phyloP scores from a whole-genome alignment of 2,888 invertebrate genomes.

The Odontocolon sp. region DNA sequence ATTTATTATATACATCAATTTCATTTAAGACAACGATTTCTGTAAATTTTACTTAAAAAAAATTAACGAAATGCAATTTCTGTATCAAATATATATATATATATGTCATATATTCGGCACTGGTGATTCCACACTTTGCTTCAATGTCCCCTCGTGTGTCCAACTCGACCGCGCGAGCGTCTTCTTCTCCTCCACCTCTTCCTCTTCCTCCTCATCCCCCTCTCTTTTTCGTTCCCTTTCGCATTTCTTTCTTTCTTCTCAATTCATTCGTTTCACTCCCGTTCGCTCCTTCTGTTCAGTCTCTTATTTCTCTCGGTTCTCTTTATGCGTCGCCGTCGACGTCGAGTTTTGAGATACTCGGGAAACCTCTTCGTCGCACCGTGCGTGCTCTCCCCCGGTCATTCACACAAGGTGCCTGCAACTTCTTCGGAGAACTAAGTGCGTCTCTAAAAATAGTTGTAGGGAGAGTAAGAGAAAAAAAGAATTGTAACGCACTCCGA shows the following conservation, averaged over 20 bases:
- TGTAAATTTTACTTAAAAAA: too few species aligned
- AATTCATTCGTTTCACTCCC: background rate
- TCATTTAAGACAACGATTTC: too few species aligned
- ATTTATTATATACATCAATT: too few species aligned
- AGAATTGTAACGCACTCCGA: conserved; percentile 41
- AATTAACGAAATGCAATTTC: too few species aligned
- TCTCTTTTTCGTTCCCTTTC: too few species aligned
- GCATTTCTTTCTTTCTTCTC: conserved; percentile 58
- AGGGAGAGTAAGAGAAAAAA: conserved; percentile 8
- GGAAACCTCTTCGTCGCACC: conserved; percentile 36
- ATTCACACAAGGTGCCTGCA: conserved; percentile 72
- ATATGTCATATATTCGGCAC: conserved; percentile 33
- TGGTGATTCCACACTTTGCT: conserved; percentile 48
- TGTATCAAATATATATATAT: too few species aligned
- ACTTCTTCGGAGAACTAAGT: conserved; percentile 55
- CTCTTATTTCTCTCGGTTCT: conserved; percentile 13
- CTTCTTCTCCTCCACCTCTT: conserved; percentile 25
- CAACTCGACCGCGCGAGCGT: background rate
- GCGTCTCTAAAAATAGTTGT: conserved; percentile 54
- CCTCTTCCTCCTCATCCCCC: background rate
- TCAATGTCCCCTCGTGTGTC: conserved; percentile 57
- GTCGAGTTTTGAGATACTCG: conserved; percentile 13
- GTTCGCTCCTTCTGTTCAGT: conserved; percentile 54
- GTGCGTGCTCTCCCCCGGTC: conserved; percentile 66
- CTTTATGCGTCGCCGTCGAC: conserved; percentile 26